Percentiles rank a stretch among this genome's conserved stretches.
phyloP scores from a whole-genome alignment of 2,888 invertebrate species.

The Drosophila multiciliata region DNA sequence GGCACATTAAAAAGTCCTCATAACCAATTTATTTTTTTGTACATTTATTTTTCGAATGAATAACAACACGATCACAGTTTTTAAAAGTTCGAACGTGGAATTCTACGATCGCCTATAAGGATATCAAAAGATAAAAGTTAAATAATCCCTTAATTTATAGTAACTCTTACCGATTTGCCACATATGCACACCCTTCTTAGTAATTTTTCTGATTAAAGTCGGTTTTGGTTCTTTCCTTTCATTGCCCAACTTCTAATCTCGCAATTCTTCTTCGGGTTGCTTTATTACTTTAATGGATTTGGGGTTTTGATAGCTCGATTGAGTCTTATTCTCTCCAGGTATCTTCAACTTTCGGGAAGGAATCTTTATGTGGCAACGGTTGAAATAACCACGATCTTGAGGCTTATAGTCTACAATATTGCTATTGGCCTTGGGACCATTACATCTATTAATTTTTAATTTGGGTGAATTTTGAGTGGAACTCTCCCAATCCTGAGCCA shows the following conservation, averaged over 20 bases:
- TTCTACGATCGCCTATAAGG: slow-evolving; percentile 4
- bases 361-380: slow-evolving; percentile 20
- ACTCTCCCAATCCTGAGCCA: slow-evolving; percentile 1
- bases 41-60: neutral
- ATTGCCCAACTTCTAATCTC: too few relatives aligned
- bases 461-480: neutral
- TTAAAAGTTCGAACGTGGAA: slow-evolving; percentile 8
- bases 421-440: neutral
- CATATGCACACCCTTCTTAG: neutral
- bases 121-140: neutral
- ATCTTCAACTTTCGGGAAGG: neutral
- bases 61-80: neutral
- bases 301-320: neutral
- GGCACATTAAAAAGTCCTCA: neutral
- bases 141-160: neutral
- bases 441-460: neutral
- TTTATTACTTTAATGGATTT: neutral
- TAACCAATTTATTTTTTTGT: neutral
- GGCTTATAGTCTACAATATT: slow-evolving; percentile 3
- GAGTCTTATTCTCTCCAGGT: neutral
- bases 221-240: neutral
- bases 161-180: slow-evolving; percentile 30
- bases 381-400: neutral
- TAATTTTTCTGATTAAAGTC: neutral
- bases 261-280: neutral